Evolutionary conservation across 1,140 invertebrate genomes (phyloP).

Genomic region (Drosophila repleta): DNA sequence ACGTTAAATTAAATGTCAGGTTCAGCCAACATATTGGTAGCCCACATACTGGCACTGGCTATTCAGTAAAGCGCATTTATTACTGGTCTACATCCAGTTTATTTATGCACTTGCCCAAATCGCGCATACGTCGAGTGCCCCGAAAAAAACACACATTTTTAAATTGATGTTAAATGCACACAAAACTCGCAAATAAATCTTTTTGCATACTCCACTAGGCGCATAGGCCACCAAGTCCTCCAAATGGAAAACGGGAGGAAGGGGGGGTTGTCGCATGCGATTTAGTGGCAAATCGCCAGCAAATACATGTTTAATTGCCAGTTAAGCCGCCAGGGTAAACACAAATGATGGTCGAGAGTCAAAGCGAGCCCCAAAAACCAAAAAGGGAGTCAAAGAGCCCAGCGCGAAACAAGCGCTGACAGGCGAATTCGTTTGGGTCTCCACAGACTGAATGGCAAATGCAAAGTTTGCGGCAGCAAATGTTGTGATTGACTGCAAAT

Average conservation of each 20-base stretch:
- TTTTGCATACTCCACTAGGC: not conserved
- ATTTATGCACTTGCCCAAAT: not conserved
- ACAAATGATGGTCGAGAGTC: slow-evolving; percentile 63
- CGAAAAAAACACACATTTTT: not conserved
- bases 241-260: no score
- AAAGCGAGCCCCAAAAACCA: not conserved
- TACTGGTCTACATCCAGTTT: no score
- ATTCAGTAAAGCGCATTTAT: not conserved
- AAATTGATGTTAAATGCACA: slow-evolving; percentile 1
- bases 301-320: slow-evolving; percentile 74
- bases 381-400: slow-evolving; percentile 14
- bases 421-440: slow-evolving; percentile 50
- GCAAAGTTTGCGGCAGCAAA: slow-evolving; percentile 34
- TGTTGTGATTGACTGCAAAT: slow-evolving; percentile 71
- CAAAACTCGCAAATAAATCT: not conserved
- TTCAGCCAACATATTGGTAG: not conserved
- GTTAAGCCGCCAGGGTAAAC: slow-evolving; percentile 51
- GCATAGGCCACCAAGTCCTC: not conserved
- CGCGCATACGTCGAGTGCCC: not conserved
- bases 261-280: not conserved
- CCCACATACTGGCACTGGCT: no score
- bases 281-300: slow-evolving; percentile 48
- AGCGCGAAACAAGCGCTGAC: slow-evolving; percentile 40
- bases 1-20: not conserved
- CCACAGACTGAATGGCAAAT: slow-evolving; percentile 38